phyloP scores from a whole-genome alignment of 64 coral and sea anemone genomes.

The Porites lutea region DNA sequence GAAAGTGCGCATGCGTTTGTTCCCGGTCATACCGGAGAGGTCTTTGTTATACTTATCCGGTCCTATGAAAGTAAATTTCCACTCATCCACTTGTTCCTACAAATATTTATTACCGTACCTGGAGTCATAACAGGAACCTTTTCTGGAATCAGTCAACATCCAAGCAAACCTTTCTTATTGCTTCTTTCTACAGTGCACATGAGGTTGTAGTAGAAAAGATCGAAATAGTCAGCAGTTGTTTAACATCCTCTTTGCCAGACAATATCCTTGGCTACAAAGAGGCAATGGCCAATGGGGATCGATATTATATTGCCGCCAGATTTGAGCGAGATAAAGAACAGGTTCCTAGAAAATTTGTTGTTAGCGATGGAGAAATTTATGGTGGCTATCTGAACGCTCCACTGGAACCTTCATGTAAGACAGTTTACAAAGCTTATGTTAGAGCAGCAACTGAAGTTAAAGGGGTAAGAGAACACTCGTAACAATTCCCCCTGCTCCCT shows the following conservation, averaged over 20 bases:
- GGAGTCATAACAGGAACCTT: too few species aligned
- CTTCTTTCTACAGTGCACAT: constrained; percentile 1
- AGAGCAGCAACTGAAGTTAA: constrained; percentile 51
- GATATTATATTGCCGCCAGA: constrained; percentile 57
- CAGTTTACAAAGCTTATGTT: constrained; percentile 44
- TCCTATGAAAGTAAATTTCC: too few species aligned
- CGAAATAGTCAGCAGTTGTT: neutral
- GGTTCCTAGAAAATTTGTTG: constrained; percentile 35
- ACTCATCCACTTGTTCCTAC: too few species aligned
- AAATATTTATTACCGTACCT: too few species aligned
- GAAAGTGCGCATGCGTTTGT: too few species aligned
- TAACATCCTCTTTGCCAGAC: neutral
- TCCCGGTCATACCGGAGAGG: too few species aligned
- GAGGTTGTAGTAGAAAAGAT: constrained; percentile 58
- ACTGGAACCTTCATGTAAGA: constrained; percentile 23
- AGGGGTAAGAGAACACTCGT: constrained; percentile 45
- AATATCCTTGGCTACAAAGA: constrained; percentile 28
- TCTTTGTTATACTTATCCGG: too few species aligned
- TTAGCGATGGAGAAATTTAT: constrained; percentile 59
- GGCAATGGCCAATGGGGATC: constrained; percentile 3
- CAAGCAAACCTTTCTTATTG: neutral
- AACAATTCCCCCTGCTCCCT: too few species aligned
- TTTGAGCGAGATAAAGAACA: neutral
- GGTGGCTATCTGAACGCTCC: constrained; percentile 40
- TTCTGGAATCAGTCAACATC: too few species aligned